Evolutionary conservation across 2,113 vertebrate genomes (phyloP).

Genomic region (Harpagus bidentatus): DNA sequence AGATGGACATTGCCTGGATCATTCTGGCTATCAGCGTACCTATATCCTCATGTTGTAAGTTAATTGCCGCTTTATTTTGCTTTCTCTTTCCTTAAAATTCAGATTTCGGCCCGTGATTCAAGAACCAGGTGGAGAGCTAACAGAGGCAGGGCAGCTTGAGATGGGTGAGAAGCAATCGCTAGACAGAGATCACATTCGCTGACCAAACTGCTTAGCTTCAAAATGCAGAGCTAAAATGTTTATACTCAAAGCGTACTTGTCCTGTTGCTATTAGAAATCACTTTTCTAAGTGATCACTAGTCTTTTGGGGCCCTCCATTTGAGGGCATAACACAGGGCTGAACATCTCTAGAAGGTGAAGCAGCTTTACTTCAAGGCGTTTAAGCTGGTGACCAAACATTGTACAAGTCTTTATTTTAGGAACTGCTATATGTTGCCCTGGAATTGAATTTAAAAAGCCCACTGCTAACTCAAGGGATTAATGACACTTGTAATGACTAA

Average conservation of each 20-base stretch:
- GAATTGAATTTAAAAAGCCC: not conserved
- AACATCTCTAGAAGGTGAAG: not conserved
- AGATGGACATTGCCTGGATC: slow-evolving; percentile 96
- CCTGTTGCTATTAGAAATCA: not conserved
- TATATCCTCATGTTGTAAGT: slow-evolving; percentile 96
- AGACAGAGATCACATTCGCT: not conserved
- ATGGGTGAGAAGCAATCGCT: not conserved
- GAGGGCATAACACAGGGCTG: not conserved
- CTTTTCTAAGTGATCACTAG: no score
- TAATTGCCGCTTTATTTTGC: not conserved
- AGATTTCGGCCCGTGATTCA: fast-evolving
- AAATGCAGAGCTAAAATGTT: not conserved
- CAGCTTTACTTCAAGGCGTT: not conserved
- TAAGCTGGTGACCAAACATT: not conserved
- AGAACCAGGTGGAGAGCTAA: not conserved
- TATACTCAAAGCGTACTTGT: not conserved
- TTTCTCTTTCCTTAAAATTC: not conserved
- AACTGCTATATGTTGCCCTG: not conserved
- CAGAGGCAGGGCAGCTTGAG: not conserved
- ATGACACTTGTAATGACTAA: not conserved
- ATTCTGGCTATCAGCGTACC: slow-evolving; percentile 93
- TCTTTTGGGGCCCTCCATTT: not conserved
- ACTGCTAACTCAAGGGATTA: not conserved
- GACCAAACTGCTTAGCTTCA: not conserved
- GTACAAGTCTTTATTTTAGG: not conserved